Evolutionary conservation across 2,113 vertebrate genomes (phyloP), one percentile per base, ranked within the genome.

Genomic region (Antigone vipio): DNA sequence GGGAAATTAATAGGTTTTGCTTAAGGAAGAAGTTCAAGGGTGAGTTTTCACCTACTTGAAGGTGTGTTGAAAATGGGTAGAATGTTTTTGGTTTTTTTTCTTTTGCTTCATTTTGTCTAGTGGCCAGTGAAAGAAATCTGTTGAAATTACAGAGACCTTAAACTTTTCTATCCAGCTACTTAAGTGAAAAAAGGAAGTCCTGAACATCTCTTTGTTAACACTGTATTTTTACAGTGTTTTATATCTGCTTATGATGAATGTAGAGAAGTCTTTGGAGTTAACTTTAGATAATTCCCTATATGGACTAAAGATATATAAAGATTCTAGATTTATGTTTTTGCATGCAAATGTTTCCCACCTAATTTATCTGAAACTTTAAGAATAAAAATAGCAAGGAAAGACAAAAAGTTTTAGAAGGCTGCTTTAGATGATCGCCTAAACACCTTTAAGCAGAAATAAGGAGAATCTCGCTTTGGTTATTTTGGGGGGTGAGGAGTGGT

Each of bases 401-500:
- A 50, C 5, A 67, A 76, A 72, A 45, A 9, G 0, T 35, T 75
- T 44, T 64, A 47, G n/a, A 84, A 78, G 18, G 6, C 19, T 83
- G 22, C 14, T 86, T 84, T 83, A 53, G 26, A 47, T 88, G 30
- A 15, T 13, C 0, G 0, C 27, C 24, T 44, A 34, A 73, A 89
- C 32, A 42, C 20, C 21, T 47, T 90, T 80, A 69, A 81, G 60
- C 5, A 40, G 40, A 63, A 93, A 40, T 49, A 67, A 83, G 20
- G n/a, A 71, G 47, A 86, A 68, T 53, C 52, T 53, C 29, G 0
- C 6, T 52, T 83, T 44, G 10, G 3, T 74, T 75, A 27, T 75
- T 63, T 81, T 6, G 7, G 6, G 15, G 11, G 2, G 4, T 58
- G 18, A 9, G 12, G 22, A 38, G 5, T 2, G 1, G 5, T 2